Conservation (phyloP, 2,888 invertebrate species). For the Pilophorus perplexus region DNA sequence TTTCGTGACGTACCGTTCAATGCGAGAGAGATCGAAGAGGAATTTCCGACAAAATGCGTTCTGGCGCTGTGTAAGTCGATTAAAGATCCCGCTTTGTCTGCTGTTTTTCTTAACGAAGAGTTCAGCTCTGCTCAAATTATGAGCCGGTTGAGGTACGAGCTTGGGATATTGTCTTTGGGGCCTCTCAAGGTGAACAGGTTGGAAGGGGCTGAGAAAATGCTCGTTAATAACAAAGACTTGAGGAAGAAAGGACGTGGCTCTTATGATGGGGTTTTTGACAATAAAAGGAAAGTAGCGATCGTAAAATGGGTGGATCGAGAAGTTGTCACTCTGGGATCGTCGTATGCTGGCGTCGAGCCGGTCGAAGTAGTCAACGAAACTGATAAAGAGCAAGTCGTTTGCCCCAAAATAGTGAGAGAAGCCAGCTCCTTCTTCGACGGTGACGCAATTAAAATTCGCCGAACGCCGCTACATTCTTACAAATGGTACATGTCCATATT, state of each 20-base stretch:
- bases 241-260: slow-evolving; percentile 11
- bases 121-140: slow-evolving; percentile 43
- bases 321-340: slow-evolving; percentile 45
- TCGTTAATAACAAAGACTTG: background rate
- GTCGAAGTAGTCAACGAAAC: too few species aligned
- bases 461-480: too few species aligned
- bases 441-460: too few species aligned
- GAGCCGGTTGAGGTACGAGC: slow-evolving; percentile 35
- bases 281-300: slow-evolving; percentile 4
- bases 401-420: too few species aligned
- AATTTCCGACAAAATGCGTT: slow-evolving; percentile 50
- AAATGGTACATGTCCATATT: too few species aligned
- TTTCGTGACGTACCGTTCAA: slow-evolving; percentile 48
- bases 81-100: slow-evolving; percentile 31
- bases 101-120: slow-evolving; percentile 49
- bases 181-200: slow-evolving; percentile 42
- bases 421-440: too few species aligned
- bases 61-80: slow-evolving; percentile 48
- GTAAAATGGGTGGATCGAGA: slow-evolving; percentile 48
- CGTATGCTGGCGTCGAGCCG: slow-evolving; percentile 43
- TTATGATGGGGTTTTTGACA: background rate
- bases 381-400: too few species aligned
- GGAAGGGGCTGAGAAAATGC: background rate
- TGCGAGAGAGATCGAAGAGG: slow-evolving; percentile 47
- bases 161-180: slow-evolving; percentile 43